These are phyloP conservation scores for Pelodytes ibericus DNA, from an alignment of 2,797 vertebrate genomes.

Conservation along the genomic window DNA sequence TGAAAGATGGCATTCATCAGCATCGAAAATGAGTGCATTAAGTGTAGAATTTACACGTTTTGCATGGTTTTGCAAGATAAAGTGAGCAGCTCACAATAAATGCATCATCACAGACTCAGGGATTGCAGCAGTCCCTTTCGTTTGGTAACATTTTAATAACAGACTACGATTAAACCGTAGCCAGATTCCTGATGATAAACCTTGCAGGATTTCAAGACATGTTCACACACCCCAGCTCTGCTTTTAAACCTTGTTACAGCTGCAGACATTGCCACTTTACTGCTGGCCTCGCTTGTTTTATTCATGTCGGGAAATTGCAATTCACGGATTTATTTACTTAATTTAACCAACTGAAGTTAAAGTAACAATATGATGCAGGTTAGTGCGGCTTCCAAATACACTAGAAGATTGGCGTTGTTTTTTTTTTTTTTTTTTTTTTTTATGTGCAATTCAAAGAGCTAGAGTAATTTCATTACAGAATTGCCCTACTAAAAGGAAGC, in stretches of 20 bases:
- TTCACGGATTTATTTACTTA: slow-evolving; percentile 18
- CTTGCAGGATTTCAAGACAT: neutral
- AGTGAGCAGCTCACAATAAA: too few species aligned
- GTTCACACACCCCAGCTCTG: neutral
- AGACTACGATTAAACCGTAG: neutral
- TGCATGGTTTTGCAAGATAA: too few species aligned
- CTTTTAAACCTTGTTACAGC: neutral
- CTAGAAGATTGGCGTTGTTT: too few species aligned
- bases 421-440: neutral
- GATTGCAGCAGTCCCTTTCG: too few species aligned
- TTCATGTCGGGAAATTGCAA: slow-evolving; percentile 14
- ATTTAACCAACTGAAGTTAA: slow-evolving; percentile 10
- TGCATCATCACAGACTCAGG: too few species aligned
- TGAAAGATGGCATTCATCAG: too few species aligned
- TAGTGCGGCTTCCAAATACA: neutral
- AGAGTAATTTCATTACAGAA: neutral
- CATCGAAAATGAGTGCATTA: too few species aligned
- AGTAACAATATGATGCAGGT: neutral
- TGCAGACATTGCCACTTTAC: slow-evolving; percentile 2
- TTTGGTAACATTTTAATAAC: neutral
- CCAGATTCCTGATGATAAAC: neutral
- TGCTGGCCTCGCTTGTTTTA: slow-evolving; percentile 1
- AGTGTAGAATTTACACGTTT: too few species aligned
- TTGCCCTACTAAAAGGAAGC: neutral
- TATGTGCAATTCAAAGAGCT: neutral